Evolutionary conservation across 2,797 vertebrate genomes (phyloP), one percentile per base, ranked within the genome.

Genomic region (Picus viridis): DNA sequence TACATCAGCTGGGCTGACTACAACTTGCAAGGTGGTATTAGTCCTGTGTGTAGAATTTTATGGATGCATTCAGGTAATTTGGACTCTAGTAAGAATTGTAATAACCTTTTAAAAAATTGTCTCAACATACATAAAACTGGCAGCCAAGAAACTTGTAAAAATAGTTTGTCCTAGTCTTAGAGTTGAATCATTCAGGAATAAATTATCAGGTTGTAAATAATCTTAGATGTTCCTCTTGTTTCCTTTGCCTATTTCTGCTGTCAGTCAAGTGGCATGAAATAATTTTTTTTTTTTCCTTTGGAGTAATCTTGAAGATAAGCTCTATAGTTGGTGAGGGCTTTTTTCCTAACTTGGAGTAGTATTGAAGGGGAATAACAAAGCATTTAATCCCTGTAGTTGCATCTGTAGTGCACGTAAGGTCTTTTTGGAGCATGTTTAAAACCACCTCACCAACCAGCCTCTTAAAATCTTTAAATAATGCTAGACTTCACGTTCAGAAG

Each of bases 121-220:
- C 34, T 65, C 43, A 58, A 62, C 20, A 4, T 73, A 39, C 4
- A 29, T 86, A 57, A 87, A 87, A 57, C 30, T 70, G 51, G 8
- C 84, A 87, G 53, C 56, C 72, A 75, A 72, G 59, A 53, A 88
- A 39, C 43, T 84, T 70, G 29, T 65, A 53, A 89, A 89, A 92
- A 65, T 71, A 77, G 26, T 34, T 81, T 84, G 82, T 91, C 43
- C 23, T 51, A 41, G 36, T 59, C 16, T 77, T 76, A 34, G 7
- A 61, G 65, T 17, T 95, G 78, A 74, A 77, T 89, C 75, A 85
- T 54, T 82, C 62, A 49, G 78, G 64, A 91, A 90, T 77, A 84
- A 91, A 82, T 91, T 54, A 80, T 8, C 29, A 71, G 65, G 36
- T 71, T 74, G 51, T 71, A 87, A 91, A 71, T 72, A 89, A 17